phyloP scores from a whole-genome alignment of 2,888 invertebrate species.

The Drosophila fungiperda region DNA sequence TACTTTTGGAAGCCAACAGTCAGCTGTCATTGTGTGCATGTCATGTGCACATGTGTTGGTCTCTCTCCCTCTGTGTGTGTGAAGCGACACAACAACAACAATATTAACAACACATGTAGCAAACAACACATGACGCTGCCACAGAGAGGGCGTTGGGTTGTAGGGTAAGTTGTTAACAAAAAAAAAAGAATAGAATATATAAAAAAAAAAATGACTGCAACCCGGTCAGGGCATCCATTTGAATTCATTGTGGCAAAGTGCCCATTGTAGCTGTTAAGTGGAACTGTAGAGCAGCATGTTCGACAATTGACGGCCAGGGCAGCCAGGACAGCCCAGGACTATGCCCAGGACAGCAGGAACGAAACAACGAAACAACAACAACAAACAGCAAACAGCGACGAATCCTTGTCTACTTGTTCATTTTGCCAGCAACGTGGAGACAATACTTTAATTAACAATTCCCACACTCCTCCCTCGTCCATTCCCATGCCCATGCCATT shows the following conservation, averaged over 20 bases:
- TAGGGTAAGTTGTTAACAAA: not conserved
- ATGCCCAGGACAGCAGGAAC: constrained; percentile 40
- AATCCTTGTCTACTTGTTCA: constrained; percentile 81
- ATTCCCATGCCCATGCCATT: not conserved
- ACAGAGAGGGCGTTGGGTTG: constrained; percentile 8
- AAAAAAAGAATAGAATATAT: constrained; percentile 6
- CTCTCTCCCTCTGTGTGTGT: constrained; percentile 13
- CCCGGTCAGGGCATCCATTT: constrained; percentile 77
- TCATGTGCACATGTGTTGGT: constrained; percentile 67
- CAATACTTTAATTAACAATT: constrained; percentile 82
- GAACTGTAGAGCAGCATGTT: constrained; percentile 81
- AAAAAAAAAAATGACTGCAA: constrained; percentile 39
- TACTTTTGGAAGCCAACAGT: constrained; percentile 80
- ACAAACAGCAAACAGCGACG: constrained; percentile 38
- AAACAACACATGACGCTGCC: constrained; percentile 45
- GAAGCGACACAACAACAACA: constrained; percentile 39
- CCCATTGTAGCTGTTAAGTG: constrained; percentile 82
- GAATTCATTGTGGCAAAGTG: constrained; percentile 82
- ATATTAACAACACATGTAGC: constrained; percentile 46
- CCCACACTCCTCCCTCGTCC: constrained; percentile 51
- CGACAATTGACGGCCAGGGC: constrained; percentile 80
- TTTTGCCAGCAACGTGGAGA: constrained; percentile 80
- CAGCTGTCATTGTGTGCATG: constrained; percentile 81
- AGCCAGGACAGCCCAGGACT: constrained; percentile 47
- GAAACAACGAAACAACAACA: constrained; percentile 15